These are phyloP conservation scores for Dexiosoma caninum DNA, from an alignment of 2,888 invertebrate genomes.

Conservation along the genomic window DNA sequence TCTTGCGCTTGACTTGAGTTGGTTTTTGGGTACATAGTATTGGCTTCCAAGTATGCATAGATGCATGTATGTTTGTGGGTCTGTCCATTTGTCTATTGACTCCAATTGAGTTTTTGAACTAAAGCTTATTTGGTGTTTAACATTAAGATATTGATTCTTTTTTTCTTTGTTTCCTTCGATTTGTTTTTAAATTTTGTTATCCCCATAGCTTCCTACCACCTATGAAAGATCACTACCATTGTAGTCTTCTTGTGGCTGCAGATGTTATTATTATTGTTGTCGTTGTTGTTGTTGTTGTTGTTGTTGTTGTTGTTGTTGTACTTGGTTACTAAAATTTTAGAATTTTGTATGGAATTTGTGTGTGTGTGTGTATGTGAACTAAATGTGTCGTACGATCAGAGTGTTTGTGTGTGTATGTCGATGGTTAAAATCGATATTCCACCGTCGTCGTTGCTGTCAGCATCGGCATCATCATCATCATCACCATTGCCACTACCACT, in stretches of 20 bases:
- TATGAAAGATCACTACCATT: conserved; percentile 46
- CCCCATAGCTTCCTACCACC: conserved; percentile 52
- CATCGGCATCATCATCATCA: conserved; percentile 31
- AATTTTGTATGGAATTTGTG: background rate
- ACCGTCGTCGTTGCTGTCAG: conserved; percentile 12
- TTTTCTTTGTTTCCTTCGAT: conserved; percentile 1
- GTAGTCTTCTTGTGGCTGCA: background rate
- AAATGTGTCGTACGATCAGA: conserved; percentile 51
- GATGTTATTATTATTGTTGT: too few species aligned
- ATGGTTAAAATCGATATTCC: conserved; percentile 40
- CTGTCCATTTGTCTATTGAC: conserved; percentile 42
- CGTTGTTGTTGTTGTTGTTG: too few species aligned
- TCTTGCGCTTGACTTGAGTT: conserved; percentile 12
- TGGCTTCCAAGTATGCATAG: background rate
- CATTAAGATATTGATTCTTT: conserved; percentile 59
- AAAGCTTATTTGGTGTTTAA: conserved; percentile 59
- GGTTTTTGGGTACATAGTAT: too few species aligned
- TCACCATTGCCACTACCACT: conserved; percentile 40
- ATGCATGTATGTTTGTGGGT: background rate
- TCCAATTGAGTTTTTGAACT: conserved; percentile 49
- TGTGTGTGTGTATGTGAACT: conserved; percentile 25
- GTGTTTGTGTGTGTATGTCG: conserved; percentile 32
- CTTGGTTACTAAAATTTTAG: conserved; percentile 18
- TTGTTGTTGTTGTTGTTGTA: too few species aligned
- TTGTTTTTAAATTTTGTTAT: conserved; percentile 44